Percentiles rank a stretch among this genome's conserved stretches.
Evolutionary conservation across 2,888 invertebrate species (phyloP).

Genomic region (Dryococelus australis): DNA sequence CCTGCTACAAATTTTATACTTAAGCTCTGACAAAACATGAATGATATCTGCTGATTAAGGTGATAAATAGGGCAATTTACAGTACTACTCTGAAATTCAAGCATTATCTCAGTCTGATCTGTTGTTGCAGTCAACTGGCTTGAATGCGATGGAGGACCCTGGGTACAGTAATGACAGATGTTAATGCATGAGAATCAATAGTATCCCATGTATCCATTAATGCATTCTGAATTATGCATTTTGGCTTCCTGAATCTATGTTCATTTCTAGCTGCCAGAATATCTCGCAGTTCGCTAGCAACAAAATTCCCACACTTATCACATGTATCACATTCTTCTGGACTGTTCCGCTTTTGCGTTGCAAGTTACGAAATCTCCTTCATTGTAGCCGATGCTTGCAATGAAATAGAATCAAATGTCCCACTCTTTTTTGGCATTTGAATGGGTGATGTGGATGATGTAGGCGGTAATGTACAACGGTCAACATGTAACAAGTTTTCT

Average conservation of each 20-base stretch:
- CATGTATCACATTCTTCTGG: background rate
- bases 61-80: too few relatives aligned
- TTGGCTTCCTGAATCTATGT: background rate
- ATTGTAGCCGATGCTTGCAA: background rate
- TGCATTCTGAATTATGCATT: background rate
- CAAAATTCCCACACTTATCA: background rate
- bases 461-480: too few relatives aligned
- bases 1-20: too few relatives aligned
- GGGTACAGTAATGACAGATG: background rate
- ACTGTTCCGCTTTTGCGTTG: background rate
- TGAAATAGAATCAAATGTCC: background rate
- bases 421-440: background rate
- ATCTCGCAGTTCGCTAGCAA: constrained; percentile 7
- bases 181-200: background rate
- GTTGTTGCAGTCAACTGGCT: too few relatives aligned
- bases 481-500: too few relatives aligned
- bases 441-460: too few relatives aligned
- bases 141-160: too few relatives aligned
- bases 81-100: too few relatives aligned
- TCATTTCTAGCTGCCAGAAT: background rate
- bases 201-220: background rate
- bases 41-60: too few relatives aligned
- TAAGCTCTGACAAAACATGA: too few relatives aligned
- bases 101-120: too few relatives aligned
- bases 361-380: background rate